phyloP scores from a whole-genome alignment of 2,113 vertebrate species.

The Calyptomena viridis region DNA sequence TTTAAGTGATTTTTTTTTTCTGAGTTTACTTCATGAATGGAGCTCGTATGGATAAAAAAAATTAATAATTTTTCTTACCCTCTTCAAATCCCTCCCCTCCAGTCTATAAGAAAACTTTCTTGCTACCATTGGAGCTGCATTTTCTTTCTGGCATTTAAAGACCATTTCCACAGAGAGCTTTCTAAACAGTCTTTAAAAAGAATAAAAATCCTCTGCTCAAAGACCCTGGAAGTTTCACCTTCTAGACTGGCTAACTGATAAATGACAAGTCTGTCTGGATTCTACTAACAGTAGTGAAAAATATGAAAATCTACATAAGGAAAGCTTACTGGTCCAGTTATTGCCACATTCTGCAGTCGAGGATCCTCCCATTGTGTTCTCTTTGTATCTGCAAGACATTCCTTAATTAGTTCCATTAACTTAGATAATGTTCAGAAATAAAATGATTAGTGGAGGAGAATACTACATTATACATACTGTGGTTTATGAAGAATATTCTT shows the following conservation, averaged over 20 bases:
- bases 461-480: slow-evolving; percentile 79
- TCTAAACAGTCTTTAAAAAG: not conserved
- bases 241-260: not conserved
- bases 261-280: not conserved
- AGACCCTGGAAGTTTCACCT: not conserved
- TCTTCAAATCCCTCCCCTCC: not conserved
- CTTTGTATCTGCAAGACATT: slow-evolving; percentile 83
- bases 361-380: slow-evolving; percentile 97
- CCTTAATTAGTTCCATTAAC: not conserved
- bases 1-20: not conserved
- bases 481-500: slow-evolving; percentile 95
- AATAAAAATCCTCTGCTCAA: not conserved
- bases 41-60: not conserved
- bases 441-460: not conserved
- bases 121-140: not conserved
- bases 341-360: slow-evolving; percentile 88
- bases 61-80: not conserved
- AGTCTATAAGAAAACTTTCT: not conserved
- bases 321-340: slow-evolving; percentile 92
- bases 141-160: not conserved
- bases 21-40: not conserved
- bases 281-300: not conserved
- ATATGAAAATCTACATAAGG: not conserved
- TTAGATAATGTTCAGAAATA: not conserved
- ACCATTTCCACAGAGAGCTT: not conserved